A percentile compares a stretch with the other conserved stretches of the same genome.
Evolutionary conservation across 2,888 invertebrate species (phyloP).

Genomic region (Meteorus cinctellus): DNA sequence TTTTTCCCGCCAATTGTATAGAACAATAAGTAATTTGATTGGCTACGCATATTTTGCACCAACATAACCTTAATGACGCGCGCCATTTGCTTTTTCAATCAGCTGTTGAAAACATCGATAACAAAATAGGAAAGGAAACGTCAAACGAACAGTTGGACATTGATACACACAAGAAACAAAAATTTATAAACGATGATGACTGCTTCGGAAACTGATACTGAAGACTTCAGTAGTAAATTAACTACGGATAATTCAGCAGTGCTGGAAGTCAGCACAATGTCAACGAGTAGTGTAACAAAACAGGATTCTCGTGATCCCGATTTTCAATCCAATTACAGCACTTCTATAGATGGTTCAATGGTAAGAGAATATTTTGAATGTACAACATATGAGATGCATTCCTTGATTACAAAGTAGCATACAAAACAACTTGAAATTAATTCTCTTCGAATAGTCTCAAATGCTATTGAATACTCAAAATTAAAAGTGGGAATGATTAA

Average conservation of each 20-base stretch:
- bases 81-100: not conserved
- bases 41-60: no score
- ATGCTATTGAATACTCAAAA: no score
- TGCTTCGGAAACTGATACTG: constrained; percentile 62
- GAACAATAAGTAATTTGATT: no score
- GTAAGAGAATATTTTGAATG: constrained; percentile 54
- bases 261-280: constrained; percentile 67
- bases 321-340: constrained; percentile 69
- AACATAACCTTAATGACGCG: no score
- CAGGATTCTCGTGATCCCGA: constrained; percentile 65
- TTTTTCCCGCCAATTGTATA: no score
- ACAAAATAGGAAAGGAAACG: not conserved
- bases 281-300: constrained; percentile 60
- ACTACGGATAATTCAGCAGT: constrained; percentile 60
- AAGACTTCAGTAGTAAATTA: constrained; percentile 57
- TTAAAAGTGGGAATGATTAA: not conserved
- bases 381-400: not conserved
- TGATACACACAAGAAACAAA: not conserved
- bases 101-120: not conserved
- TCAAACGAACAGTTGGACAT: not conserved
- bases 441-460: no score
- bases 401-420: no score
- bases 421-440: no score
- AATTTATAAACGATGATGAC: constrained; percentile 65
- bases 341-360: constrained; percentile 69